Evolutionary conservation across 1,140 invertebrate genomes (phyloP).

Genomic region (Zaprionus gabonicus): DNA sequence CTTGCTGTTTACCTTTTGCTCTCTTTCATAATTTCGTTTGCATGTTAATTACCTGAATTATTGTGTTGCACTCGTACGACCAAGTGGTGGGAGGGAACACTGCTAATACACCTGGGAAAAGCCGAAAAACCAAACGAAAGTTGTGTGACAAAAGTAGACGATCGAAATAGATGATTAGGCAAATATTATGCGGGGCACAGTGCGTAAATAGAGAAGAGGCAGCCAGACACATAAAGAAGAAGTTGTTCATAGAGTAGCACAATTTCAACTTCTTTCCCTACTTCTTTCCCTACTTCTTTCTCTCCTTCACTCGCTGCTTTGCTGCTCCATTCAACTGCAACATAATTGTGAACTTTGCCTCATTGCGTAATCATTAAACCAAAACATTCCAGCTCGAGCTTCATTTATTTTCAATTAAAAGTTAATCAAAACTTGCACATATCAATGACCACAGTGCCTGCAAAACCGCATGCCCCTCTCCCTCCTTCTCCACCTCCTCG

Average conservation of each 20-base stretch:
- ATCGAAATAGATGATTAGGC: slow-evolving; percentile 27
- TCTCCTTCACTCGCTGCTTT: no score
- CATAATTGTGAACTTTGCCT: slow-evolving; percentile 11
- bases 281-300: neutral
- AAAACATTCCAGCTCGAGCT: slow-evolving; percentile 39
- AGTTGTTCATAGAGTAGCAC: neutral
- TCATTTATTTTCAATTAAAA: slow-evolving; percentile 75
- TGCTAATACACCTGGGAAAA: slow-evolving; percentile 76
- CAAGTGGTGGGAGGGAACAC: neutral
- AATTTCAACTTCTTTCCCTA: neutral
- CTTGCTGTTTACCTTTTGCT: slow-evolving; percentile 71
- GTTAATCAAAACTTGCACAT: slow-evolving; percentile 71
- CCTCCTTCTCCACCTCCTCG: neutral
- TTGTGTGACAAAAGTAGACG: slow-evolving; percentile 23
- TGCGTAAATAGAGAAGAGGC: neutral
- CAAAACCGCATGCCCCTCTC: neutral
- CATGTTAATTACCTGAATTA: slow-evolving; percentile 82
- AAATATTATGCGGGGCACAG: slow-evolving; percentile 25
- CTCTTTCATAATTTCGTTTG: slow-evolving; percentile 80
- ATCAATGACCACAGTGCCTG: slow-evolving; percentile 35
- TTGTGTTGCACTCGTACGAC: slow-evolving; percentile 68
- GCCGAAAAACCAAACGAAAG: neutral
- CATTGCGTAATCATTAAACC: slow-evolving; percentile 55
- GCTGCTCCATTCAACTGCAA: neutral
- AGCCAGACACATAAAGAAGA: neutral